Base-by-base conservation (phyloP, 2,797 vertebrate species). In the Brachyalestes nurse region DNA sequence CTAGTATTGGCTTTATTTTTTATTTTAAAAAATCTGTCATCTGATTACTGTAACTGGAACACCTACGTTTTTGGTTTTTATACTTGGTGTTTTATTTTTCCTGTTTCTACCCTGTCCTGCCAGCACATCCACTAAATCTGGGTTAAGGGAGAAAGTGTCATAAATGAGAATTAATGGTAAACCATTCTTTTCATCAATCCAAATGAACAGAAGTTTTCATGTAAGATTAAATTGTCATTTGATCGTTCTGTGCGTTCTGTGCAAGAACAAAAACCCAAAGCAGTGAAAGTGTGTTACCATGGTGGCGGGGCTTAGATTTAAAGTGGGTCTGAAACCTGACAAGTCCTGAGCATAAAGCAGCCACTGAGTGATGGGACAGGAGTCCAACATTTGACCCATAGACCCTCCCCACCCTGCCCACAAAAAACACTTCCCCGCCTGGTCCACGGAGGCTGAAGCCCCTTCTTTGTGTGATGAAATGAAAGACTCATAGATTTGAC, bases 401-500 rank as follows among this genome's bases (percentile, higher is more conserved):
- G 34, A 21, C n/a, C 13, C 57, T 40, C 49, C 66, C 21, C 1
- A 23, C 14, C 28, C 28, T 28, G 28, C 28, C 28, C 28, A 28
- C 7, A 51, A 45, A 45, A 45, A 6, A 45, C 28, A 69, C 65
- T 64, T 64, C 10, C 21, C 58, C 7, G 3, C 47, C 69, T 25
- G 16, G 14, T 53, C 9, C 57, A 23, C 5, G 6, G 55, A 69
- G 6, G 6, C 74, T 74, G 82, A 85, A 81, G 73, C 71, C 74
- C 72, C 69, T 58, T 84, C 85, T 83, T 85, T 84, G 74, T 84
- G 84, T 14, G 51, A 73, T 40, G 67, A 84, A 85, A 79, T 82
- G 72, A 86, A 86, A 67, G 71, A 88, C 86, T 88, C 84, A 84
- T 88, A 91, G 90, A 90, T 92, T 90, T 90, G 88, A 91, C 86